Base-by-base conservation (phyloP, 1,140 invertebrate genomes). In the Harpegnathos saltator region DNA sequence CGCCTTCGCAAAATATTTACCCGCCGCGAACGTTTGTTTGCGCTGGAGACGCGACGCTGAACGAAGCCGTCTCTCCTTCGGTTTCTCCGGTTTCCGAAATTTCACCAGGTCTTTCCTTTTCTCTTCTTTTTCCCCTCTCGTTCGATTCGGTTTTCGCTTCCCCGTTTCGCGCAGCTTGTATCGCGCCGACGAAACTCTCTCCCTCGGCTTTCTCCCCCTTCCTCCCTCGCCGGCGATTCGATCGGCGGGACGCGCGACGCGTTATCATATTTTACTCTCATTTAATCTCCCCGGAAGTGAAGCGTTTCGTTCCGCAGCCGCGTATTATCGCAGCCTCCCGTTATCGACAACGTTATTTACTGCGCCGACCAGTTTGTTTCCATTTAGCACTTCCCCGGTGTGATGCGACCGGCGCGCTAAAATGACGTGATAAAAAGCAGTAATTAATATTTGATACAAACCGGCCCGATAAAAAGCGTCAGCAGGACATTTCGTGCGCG, bases 271-370 rank as follows among this genome's bases (percentile, higher is more conserved):
- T 85, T 85, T 85, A 68, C 56, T 85, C 58, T 72, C 22, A 54
- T 83, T 85, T 83, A 85, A 85, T 85, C 78, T 83, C 56, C 66
- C n/a, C 73, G 63, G 72, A 62, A 78, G 71, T 59, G 74, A 78
- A 78, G 50, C 84, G 17, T 59, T 65, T 80, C 63, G 50, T 82
- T 74, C 62, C 63, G 19, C 19, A 62, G 59, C 52, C 22, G 54
- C 63, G 54, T 85, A 85, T 85, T 84, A 84, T 84, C 72, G 73
- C 38, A 52, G 29, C 59, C n/a, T 71, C 65, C 83, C 65, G 56
- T 77, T 83, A 85, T 84, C 84, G 82, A 84, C 66, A 72, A 9
- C 33, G 33, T 83, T 85, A 85, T 85, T 83, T 83, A 83, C 69
- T 61, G 63, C 62, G 19, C 54, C 48, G 22, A 19, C 54, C 68